phyloP scores from a whole-genome alignment of 1,140 invertebrate species.

The Drosophila sturtevanti region DNA sequence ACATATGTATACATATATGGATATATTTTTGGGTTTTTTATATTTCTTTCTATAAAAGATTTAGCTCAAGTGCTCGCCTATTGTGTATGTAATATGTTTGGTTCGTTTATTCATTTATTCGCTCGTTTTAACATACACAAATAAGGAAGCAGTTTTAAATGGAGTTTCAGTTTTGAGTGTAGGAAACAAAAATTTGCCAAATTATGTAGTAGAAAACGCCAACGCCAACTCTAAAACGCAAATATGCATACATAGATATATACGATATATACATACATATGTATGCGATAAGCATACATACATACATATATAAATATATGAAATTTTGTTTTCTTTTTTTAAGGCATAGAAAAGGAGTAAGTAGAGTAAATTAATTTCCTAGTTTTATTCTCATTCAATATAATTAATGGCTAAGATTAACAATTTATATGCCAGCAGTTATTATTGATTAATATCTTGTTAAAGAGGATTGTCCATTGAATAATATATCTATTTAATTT shows the following conservation, averaged over 20 bases:
- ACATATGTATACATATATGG: not conserved
- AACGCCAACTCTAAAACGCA: not conserved
- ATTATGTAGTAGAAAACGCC: conserved; percentile 1
- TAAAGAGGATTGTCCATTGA: not conserved
- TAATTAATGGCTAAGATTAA: no score
- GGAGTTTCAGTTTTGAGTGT: conserved; percentile 2
- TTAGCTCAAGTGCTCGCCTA: conserved; percentile 1
- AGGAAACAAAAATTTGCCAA: conserved; percentile 5
- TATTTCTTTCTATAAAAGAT: not conserved
- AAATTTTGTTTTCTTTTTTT: not conserved
- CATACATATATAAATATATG: no score
- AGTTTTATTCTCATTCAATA: no score
- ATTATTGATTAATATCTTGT: not conserved
- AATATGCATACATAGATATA: not conserved
- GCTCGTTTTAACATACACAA: conserved; percentile 2
- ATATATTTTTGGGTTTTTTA: not conserved
- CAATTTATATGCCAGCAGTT: not conserved
- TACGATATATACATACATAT: no score
- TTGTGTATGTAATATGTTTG: not conserved
- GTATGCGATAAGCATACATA: no score
- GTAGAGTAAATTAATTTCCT: no score
- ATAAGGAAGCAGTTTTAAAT: conserved; percentile 2
- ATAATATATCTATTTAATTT: no score
- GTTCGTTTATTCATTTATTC: not conserved
- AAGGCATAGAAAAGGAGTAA: not conserved